phyloP scores from a whole-genome alignment of 2,797 vertebrate genomes.

The Lithobates pipiens region DNA sequence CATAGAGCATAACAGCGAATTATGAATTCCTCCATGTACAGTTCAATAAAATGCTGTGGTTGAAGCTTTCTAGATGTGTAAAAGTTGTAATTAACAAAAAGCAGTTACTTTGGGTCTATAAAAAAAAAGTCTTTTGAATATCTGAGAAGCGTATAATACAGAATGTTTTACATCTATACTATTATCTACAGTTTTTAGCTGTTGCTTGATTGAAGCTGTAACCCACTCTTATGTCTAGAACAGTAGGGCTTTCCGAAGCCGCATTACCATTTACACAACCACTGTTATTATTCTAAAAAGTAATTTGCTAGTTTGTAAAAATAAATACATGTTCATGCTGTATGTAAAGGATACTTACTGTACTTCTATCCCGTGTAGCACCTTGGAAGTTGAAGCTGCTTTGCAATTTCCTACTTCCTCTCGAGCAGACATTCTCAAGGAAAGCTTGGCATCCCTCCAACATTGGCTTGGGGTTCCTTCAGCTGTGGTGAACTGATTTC shows the following conservation, averaged over 20 bases:
- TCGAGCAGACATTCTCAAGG: no score
- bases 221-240: slow-evolving; percentile 5
- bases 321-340: no score
- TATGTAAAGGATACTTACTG: no score
- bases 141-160: no score
- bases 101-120: slow-evolving; percentile 65
- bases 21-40: background rate
- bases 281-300: slow-evolving; percentile 39
- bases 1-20: no score
- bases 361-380: no score
- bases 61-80: slow-evolving; percentile 66
- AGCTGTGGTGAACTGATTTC: no score
- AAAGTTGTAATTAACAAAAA: slow-evolving; percentile 71
- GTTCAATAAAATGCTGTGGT: slow-evolving; percentile 1
- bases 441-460: no score
- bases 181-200: slow-evolving; percentile 24
- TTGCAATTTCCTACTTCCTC: no score
- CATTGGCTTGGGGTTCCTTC: no score
- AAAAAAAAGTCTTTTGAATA: slow-evolving; percentile 64
- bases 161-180: background rate
- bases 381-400: no score
- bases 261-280: background rate
- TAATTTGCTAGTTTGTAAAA: slow-evolving; percentile 16
- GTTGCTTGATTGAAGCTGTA: slow-evolving; percentile 4
- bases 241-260: background rate